phyloP scores from a whole-genome alignment of 2,888 invertebrate genomes.

The Chaetogeoica ovagalla region DNA sequence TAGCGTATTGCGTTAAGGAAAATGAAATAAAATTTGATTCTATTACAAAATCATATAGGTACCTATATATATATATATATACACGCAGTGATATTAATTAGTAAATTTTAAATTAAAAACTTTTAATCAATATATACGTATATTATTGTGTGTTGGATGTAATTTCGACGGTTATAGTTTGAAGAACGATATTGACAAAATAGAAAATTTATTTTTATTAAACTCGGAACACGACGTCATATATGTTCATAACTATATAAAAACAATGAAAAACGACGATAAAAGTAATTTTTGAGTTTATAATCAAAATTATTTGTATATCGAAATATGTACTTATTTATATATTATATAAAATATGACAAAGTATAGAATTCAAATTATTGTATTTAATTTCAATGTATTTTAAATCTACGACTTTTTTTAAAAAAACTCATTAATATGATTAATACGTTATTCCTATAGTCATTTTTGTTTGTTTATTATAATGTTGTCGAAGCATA shows the following conservation, averaged over 20 bases:
- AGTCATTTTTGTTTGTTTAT: not conserved
- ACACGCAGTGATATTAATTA: not conserved
- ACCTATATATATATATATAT: too few relatives aligned
- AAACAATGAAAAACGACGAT: not conserved
- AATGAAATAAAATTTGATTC: not conserved
- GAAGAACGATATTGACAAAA: not conserved
- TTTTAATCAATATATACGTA: not conserved
- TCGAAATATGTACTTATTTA: not conserved
- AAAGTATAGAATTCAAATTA: too few relatives aligned
- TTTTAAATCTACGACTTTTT: not conserved
- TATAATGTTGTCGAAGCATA: not conserved
- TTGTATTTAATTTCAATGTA: not conserved
- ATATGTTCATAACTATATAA: not conserved
- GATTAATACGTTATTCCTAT: not conserved
- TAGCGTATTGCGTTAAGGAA: not conserved
- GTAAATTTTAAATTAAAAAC: too few relatives aligned
- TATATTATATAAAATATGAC: not conserved
- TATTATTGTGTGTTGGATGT: not conserved
- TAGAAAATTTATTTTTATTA: slow-evolving; percentile 37
- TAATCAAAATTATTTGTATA: not conserved
- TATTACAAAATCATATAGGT: not conserved
- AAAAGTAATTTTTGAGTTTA: slow-evolving; percentile 7
- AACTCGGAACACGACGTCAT: slow-evolving; percentile 19
- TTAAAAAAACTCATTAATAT: not conserved
- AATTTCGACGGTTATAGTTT: slow-evolving; percentile 1